Base-by-base conservation (phyloP, 1,140 invertebrate species). In the Hycleus phaleratus region DNA sequence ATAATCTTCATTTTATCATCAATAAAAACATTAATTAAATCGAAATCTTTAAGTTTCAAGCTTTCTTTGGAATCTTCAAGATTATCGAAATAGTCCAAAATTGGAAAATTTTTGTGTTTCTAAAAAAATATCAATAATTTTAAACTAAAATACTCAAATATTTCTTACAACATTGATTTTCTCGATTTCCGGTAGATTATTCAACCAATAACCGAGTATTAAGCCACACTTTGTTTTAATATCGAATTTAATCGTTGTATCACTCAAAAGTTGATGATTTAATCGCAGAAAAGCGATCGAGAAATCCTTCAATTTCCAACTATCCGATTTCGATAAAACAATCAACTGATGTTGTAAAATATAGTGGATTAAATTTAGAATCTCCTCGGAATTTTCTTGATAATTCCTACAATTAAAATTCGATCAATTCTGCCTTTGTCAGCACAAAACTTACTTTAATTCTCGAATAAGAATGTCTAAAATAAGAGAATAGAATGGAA, bases 81-180 rank as follows among this genome's bases (percentile, higher is more conserved):
- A 42, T 53, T 46, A 24, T 53, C 42, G 3, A 53, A 7, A 9
- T 32, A 44, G 11, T 53, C 42, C 24, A 53, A 18, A n/a, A 52
- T 43, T 8, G 49, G 49, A 4, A n/a, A 26, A n/a, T 42, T 24
- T 52, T 42, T 11, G 39, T 44, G 26, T 52, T 52, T 52, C 49
- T 52, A 3, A 24, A 38, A 11, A 18, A 18, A 18, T 18, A 43
- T 32, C 24, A 43, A 52, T 12, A 51, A 18, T 18, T 26, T 26
- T n/a, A 25, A 26, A 9, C 3, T 18, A 46, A 26, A 32, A 38
- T 32, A 1, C 3, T 25, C 12, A 24, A 26, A 39, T 7, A 50
- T 39, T 39, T 38, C 32, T 39, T 50, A 50, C 48, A 12, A 50
- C 24, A 50, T 18, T 4, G 9, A 10, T 18, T 5, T 12, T 50